Evolutionary conservation across 1,140 invertebrate genomes (phyloP).

Genomic region (Tetragonula clypearis): DNA sequence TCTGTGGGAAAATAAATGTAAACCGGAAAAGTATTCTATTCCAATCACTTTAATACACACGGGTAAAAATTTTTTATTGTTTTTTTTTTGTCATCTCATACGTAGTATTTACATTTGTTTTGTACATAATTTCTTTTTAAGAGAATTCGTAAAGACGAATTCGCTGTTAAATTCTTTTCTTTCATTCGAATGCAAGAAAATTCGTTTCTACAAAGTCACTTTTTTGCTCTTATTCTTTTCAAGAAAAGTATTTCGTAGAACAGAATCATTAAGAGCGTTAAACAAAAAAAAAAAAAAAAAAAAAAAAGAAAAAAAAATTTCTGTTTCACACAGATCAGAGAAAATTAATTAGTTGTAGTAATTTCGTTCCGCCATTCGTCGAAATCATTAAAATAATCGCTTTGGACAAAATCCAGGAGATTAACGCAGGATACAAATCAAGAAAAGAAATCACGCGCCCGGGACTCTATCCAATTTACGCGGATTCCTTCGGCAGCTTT

Average conservation of each 20-base stretch:
- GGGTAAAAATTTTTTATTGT: not conserved
- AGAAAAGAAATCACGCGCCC: constrained; percentile 11
- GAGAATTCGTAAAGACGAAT: not conserved
- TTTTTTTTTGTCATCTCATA: not conserved
- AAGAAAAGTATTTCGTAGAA: not conserved
- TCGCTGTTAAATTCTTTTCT: not conserved
- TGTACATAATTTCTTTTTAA: not conserved
- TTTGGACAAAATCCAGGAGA: not conserved
- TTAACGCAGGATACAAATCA: constrained; percentile 23
- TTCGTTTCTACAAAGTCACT: not conserved
- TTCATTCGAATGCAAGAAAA: not conserved
- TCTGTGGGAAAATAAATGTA: no score
- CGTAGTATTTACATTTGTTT: no score
- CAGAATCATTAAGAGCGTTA: not conserved
- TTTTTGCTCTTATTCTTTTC: not conserved
- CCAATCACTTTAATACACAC: not conserved
- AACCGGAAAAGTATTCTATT: no score
- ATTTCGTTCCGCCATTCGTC: not conserved
- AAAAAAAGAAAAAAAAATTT: not conserved
- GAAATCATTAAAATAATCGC: not conserved
- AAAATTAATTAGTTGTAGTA: not conserved
- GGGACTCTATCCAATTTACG: not conserved
- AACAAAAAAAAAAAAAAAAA: not conserved
- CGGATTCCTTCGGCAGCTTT: constrained; percentile 27
- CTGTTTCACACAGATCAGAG: not conserved